Base-by-base conservation (phyloP, 2,113 vertebrate genomes). In the Phyllostomus hastatus region DNA sequence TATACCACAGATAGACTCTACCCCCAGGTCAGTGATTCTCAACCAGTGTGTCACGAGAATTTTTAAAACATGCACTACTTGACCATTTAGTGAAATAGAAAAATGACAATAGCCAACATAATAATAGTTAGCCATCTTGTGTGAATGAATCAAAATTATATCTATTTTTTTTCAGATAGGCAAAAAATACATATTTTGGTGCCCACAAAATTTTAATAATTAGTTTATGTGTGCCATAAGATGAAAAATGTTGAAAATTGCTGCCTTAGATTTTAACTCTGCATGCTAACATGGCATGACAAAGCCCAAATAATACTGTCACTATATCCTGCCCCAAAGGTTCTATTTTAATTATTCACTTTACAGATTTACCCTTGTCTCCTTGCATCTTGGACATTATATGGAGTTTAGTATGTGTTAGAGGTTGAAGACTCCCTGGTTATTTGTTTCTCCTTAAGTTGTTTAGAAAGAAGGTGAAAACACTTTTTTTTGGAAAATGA, bases 401-500 rank as follows among this genome's bases (percentile, higher is more conserved):
- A 8, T 76, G 38, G 41, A 24, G 28, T 54, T 48, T 7, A 78
- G 15, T 88, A 35, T 54, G 41, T 75, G 17, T 50, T 76, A 52
- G 35, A 61, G 24, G 26, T 87, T 86, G 86, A 46, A 24, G 31
- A 22, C 33, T 85, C 19, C 10, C 9, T 67, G 46, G 0, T 2
- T 7, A 7, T 96, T 28, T 3, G 41, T 50, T 89, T 26, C 52
- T 76, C 33, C 38, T 85, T 52, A 26, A 67, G 82, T 93, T 73
- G 52, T 73, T 81, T 94, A 79, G 64, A 94, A 88, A 91, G 73
- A 87, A 92, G 86, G 70, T 69, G 80, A 61, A 92, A 83, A 31
- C 73, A 41, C 5, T 83, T 38, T 67, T 82, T 20, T 67, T 83
- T 94, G 52, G 19, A 84, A 94, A 95, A 69, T 31, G 11, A 50